Conservation (phyloP, 1,140 invertebrate species). For the Doryteuthis pealeii region DNA sequence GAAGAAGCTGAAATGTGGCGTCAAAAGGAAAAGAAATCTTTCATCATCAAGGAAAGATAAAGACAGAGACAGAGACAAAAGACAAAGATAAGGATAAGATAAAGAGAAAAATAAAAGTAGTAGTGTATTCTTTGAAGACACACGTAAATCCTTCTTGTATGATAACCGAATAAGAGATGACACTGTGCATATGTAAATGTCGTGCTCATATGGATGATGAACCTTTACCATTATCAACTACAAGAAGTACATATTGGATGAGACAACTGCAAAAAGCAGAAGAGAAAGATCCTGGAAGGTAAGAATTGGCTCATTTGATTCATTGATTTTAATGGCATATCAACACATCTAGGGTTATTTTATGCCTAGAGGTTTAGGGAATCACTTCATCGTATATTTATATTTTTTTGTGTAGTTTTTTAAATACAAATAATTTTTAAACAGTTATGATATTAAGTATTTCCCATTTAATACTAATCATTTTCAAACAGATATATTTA, state of each 20-base stretch:
- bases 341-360: too few relatives aligned
- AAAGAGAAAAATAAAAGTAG: slow-evolving; percentile 10
- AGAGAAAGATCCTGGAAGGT: slow-evolving; percentile 39
- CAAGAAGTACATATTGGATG: slow-evolving; percentile 27
- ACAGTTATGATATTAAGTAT: too few relatives aligned
- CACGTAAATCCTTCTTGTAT: slow-evolving; percentile 32
- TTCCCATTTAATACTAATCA: too few relatives aligned
- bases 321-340: too few relatives aligned
- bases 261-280: slow-evolving; percentile 41
- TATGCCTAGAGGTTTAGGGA: too few relatives aligned
- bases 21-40: slow-evolving; percentile 26
- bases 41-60: not conserved
- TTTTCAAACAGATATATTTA: too few relatives aligned
- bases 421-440: too few relatives aligned
- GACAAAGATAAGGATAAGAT: slow-evolving; percentile 29
- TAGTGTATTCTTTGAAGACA: slow-evolving; percentile 31
- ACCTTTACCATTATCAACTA: slow-evolving; percentile 7
- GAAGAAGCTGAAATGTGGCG: slow-evolving; percentile 59
- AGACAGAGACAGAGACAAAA: not conserved
- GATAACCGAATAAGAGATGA: slow-evolving; percentile 31
- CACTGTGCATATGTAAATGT: slow-evolving; percentile 17
- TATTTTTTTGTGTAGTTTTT: too few relatives aligned
- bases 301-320: too few relatives aligned
- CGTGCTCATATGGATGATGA: slow-evolving; percentile 41
- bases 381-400: too few relatives aligned